Percentiles rank a stretch among this genome's conserved stretches.
phyloP scores from a whole-genome alignment of 2,113 vertebrate genomes.

The Megalops atlanticus region DNA sequence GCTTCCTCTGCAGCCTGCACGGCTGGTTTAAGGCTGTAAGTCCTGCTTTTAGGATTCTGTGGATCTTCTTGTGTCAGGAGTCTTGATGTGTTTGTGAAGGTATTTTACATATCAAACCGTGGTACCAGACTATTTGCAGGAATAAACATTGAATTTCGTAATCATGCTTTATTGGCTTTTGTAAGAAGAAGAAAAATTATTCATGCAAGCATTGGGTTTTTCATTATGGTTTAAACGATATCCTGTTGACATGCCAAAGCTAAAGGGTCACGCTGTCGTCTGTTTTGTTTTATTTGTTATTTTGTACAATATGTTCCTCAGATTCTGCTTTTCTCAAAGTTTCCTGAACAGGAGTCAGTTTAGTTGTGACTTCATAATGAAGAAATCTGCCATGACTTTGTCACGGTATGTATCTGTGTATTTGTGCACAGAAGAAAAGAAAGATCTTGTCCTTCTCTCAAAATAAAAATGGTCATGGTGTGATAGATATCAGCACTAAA shows the following conservation, averaged over 20 bases:
- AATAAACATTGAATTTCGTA: constrained; percentile 77
- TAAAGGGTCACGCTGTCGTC: no score
- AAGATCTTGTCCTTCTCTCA: constrained; percentile 26
- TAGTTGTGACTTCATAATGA: no score
- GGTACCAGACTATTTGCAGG: constrained; percentile 77
- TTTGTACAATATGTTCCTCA: no score
- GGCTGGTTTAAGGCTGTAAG: constrained; percentile 75
- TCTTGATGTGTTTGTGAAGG: constrained; percentile 76
- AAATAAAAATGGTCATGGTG: constrained; percentile 29
- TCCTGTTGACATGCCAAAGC: no score
- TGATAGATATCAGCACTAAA: constrained; percentile 24
- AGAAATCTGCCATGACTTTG: no score
- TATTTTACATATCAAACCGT: constrained; percentile 79
- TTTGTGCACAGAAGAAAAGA: constrained; percentile 21
- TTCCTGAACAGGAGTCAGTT: no score
- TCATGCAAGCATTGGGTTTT: no score
- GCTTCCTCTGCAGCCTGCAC: constrained; percentile 60
- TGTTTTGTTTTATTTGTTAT: no score
- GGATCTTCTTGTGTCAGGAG: constrained; percentile 69
- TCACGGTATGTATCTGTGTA: constrained; percentile 27
- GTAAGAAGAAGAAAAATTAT: not conserved
- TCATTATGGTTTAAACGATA: no score
- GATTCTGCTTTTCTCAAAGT: no score
- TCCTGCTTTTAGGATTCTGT: constrained; percentile 82
- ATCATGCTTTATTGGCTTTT: constrained; percentile 62